These are phyloP conservation scores for Cygnus olor DNA, from an alignment of 2,797 vertebrate species.

Conservation along the genomic window DNA sequence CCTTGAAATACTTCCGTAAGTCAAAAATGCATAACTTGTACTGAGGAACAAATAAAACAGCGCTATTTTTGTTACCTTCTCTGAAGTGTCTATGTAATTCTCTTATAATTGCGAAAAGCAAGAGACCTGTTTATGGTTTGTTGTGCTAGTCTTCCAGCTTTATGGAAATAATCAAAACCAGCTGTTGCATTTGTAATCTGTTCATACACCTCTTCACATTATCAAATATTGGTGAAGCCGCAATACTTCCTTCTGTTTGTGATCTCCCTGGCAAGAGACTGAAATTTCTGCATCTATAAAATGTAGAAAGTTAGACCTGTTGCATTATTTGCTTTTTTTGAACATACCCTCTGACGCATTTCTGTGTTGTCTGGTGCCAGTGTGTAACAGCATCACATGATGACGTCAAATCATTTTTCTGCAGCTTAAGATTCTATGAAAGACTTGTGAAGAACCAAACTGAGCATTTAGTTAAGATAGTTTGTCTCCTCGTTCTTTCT, in stretches of 20 bases:
- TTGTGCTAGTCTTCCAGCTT: neutral
- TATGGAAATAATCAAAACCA: neutral
- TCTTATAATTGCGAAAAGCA: neutral
- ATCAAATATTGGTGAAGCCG: neutral
- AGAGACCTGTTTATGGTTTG: neutral
- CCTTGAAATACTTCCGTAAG: constrained; percentile 99
- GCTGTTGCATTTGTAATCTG: neutral
- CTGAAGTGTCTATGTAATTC: neutral
- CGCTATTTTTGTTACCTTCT: neutral
- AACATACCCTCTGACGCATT: neutral
- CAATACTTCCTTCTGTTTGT: neutral
- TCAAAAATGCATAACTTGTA: constrained; percentile 21
- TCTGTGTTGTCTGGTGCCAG: neutral
- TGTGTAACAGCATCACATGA: neutral
- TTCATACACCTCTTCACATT: fast-evolving
- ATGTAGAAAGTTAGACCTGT: neutral
- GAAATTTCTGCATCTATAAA: neutral
- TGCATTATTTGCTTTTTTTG: neutral
- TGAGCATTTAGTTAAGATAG: neutral
- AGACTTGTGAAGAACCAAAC: neutral
- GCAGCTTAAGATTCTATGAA: neutral
- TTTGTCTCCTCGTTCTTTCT: neutral
- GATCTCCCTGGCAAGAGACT: neutral
- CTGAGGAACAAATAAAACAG: neutral
- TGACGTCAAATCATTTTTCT: neutral